Evolutionary conservation across 1,140 invertebrate species (phyloP), one percentile per base, ranked within the genome.

Genomic region (Diabrotica virgifera): DNA sequence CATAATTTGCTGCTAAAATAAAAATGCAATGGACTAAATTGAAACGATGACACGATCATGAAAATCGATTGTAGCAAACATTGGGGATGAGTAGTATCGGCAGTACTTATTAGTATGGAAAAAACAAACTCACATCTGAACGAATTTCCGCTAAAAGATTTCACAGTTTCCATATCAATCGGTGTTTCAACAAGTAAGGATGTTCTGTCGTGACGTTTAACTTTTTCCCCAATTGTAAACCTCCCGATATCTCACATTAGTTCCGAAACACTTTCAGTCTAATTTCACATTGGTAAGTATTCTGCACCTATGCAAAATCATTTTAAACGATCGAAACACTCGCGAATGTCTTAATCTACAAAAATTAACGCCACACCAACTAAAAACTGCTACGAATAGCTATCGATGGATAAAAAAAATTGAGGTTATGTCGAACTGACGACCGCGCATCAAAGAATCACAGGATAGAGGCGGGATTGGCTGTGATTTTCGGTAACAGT

Each of bases 1-100:
- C 61, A 63, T 63, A 63, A 63, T 63, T 63, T 56, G 36, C 13
- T 50, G 46, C 57, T 13, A 38, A 37, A 54, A 63, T 60, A 60
- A 54, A 24, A 63, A 54, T 56, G 24, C 24, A 52, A 55, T 36
- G 36, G n/a, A 38, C 36, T 24, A 54, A 13, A 35, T 24, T 24
- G 24, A 24, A 24, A 24, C 54, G 52, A 35, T 54, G 61, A 53
- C 61, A 54, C 52, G 11, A 56, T n/a, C 12, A 59, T 14, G 54
- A 63, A 63, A 63, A 63, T 63, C 61, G 54, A 63, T 63, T 40
- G n/a, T 59, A 14, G 51, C 36, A 51, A 35, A 35, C 12, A 60
- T 13, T 36, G n/a, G 36, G n/a, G n/a, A n/a, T 46, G 8, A 46
- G 11, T 36, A 24, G 10, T 57, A 11, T 11, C 36, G 8, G 36